Conservation (phyloP, 2,113 vertebrate genomes). For the Campylomormyrus tamandua region DNA sequence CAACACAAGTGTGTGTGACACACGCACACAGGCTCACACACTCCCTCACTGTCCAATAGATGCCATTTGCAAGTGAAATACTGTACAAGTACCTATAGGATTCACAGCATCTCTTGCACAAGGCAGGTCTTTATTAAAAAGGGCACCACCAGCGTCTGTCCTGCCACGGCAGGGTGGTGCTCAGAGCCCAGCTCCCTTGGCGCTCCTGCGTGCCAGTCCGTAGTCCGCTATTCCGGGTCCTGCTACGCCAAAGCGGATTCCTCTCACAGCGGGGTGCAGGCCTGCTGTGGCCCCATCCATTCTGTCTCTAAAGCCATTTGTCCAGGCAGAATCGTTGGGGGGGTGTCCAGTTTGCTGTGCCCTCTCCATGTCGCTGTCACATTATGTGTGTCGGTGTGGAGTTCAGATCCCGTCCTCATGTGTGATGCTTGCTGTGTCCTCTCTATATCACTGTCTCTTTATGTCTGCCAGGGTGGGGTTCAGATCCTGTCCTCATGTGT, state of each 20-base stretch:
- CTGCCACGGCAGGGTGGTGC: slow-evolving; percentile 14
- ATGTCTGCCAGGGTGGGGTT: background rate
- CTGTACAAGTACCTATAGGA: slow-evolving; percentile 50
- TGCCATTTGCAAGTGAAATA: slow-evolving; percentile 40
- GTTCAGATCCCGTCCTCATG: background rate
- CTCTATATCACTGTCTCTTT: background rate
- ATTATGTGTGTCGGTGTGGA: too few species aligned
- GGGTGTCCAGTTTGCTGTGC: too few species aligned
- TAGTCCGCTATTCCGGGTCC: background rate
- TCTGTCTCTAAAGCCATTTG: background rate
- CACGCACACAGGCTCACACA: slow-evolving; percentile 34
- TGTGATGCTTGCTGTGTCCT: background rate
- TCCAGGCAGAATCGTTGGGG: background rate
- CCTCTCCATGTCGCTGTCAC: too few species aligned
- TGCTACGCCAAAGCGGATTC: background rate
- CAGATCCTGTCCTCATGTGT: background rate
- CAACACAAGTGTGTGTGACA: slow-evolving; percentile 15
- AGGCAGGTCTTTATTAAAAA: slow-evolving; percentile 23
- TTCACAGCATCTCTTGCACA: slow-evolving; percentile 32
- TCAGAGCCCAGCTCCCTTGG: slow-evolving; percentile 50
- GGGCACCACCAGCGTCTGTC: slow-evolving; percentile 8
- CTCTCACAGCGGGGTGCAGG: background rate
- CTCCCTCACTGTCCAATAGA: slow-evolving; percentile 33
- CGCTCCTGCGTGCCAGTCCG: background rate
- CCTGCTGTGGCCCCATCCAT: background rate